A percentile compares a stretch with the other conserved stretches of the same genome.
Conservation (phyloP, 2,888 invertebrate genomes). For the Nomada ferruginata region DNA sequence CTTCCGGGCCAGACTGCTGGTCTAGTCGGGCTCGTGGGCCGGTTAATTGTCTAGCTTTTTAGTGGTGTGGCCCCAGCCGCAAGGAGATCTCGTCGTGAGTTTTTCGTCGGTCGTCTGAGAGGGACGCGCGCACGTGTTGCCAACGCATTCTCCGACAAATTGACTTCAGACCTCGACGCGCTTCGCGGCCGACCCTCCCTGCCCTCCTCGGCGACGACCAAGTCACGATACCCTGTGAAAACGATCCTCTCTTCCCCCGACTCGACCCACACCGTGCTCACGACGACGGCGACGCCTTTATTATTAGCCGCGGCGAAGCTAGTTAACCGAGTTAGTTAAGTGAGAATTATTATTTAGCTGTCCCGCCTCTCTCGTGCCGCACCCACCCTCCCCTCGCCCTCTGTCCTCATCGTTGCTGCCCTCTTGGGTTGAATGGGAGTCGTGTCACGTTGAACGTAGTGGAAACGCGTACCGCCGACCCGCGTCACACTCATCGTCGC, state of each 20-base stretch:
- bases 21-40: slow-evolving; percentile 45
- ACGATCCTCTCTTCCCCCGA: slow-evolving; percentile 66
- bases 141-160: slow-evolving; percentile 84
- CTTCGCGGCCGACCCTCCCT: slow-evolving; percentile 65
- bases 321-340: slow-evolving; percentile 83
- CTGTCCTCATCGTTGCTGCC: background rate
- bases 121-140: slow-evolving; percentile 79
- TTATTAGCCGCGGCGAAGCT: slow-evolving; percentile 82
- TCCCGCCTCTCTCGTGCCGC: slow-evolving; percentile 39
- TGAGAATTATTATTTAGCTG: slow-evolving; percentile 83
- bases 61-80: slow-evolving; percentile 30
- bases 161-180: slow-evolving; percentile 82
- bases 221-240: slow-evolving; percentile 66
- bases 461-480: slow-evolving; percentile 15
- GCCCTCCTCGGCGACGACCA: slow-evolving; percentile 51
- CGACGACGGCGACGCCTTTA: slow-evolving; percentile 81
- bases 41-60: slow-evolving; percentile 66
- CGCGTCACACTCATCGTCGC: slow-evolving; percentile 39
- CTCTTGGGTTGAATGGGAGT: slow-evolving; percentile 56
- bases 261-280: slow-evolving; percentile 51
- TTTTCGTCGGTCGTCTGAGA: slow-evolving; percentile 48
- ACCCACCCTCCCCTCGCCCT: background rate
- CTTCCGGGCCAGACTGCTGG: slow-evolving; percentile 56
- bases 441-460: slow-evolving; percentile 29
- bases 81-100: slow-evolving; percentile 31